These are phyloP conservation scores for Acanthurus lineatus DNA, from an alignment of 2,797 vertebrate species.

Conservation along the genomic window DNA sequence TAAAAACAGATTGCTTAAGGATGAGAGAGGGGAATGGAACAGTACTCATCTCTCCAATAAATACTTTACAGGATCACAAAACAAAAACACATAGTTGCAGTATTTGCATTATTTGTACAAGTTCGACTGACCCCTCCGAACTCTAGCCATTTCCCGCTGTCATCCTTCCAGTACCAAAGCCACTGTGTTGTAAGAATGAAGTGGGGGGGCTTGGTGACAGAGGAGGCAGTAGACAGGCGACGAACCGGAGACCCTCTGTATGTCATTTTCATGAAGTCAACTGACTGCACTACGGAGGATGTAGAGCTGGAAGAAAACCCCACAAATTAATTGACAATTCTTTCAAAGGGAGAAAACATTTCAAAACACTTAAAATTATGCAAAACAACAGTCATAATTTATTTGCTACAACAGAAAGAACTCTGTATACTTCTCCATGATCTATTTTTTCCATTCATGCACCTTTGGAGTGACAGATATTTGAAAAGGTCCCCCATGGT, in stretches of 20 bases:
- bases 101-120: not conserved
- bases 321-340: not conserved
- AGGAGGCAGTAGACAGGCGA: slow-evolving; percentile 92
- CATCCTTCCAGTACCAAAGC: slow-evolving; percentile 94
- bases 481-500: not conserved
- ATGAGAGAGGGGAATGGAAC: not conserved
- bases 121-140: slow-evolving; percentile 81
- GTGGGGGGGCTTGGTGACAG: slow-evolving; percentile 89
- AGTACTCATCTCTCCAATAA: not conserved
- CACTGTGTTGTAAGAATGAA: slow-evolving; percentile 94
- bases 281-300: not conserved
- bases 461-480: slow-evolving; percentile 45
- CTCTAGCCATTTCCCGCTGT: slow-evolving; percentile 87
- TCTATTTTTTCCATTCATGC: not conserved
- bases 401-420: not conserved
- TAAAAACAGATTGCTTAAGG: not conserved
- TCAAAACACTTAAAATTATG: not conserved
- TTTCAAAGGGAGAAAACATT: too few relatives aligned
- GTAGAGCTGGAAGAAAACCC: slow-evolving; percentile 39
- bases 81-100: not conserved
- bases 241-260: slow-evolving; percentile 78
- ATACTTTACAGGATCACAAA: not conserved
- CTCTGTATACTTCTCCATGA: not conserved
- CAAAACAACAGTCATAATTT: not conserved
- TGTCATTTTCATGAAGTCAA: slow-evolving; percentile 88